Percentiles rank a stretch among this genome's conserved stretches.
phyloP scores from a whole-genome alignment of 1,140 invertebrate genomes.

The Oreohelix idahoensis region DNA sequence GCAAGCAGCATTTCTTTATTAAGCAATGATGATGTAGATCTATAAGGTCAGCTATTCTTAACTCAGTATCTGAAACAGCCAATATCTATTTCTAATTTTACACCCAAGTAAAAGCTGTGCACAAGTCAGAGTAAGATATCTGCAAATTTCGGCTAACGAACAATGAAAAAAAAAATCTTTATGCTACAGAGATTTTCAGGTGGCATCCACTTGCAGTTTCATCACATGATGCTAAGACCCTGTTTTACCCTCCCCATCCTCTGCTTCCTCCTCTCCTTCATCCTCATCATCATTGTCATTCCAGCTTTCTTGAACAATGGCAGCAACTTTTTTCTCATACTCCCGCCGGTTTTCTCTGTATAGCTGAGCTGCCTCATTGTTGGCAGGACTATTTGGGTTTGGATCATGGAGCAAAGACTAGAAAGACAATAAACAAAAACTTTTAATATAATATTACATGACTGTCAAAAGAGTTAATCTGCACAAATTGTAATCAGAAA shows the following conservation, averaged over 20 bases:
- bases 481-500: too few relatives aligned
- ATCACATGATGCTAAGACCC: constrained; percentile 37
- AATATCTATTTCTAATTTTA: too few relatives aligned
- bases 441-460: too few relatives aligned
- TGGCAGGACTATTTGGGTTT: constrained; percentile 74
- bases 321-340: constrained; percentile 73
- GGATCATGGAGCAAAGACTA: constrained; percentile 74
- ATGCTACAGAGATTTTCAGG: constrained; percentile 1
- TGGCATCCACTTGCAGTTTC: background rate
- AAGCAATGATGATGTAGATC: too few relatives aligned
- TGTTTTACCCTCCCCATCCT: constrained; percentile 44
- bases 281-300: constrained; percentile 71
- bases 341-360: constrained; percentile 73
- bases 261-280: constrained; percentile 58
- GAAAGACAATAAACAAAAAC: constrained; percentile 52
- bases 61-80: too few relatives aligned
- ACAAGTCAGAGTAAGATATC: background rate
- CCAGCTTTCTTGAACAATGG: constrained; percentile 71
- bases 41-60: too few relatives aligned
- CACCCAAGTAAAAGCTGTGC: background rate
- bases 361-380: constrained; percentile 73
- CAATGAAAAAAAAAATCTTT: background rate
- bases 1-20: too few relatives aligned
- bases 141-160: background rate
- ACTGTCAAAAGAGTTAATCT: too few relatives aligned